Base-by-base conservation (phyloP, 92 coral and sea anemone genomes). In the Paramuricea clavata region DNA sequence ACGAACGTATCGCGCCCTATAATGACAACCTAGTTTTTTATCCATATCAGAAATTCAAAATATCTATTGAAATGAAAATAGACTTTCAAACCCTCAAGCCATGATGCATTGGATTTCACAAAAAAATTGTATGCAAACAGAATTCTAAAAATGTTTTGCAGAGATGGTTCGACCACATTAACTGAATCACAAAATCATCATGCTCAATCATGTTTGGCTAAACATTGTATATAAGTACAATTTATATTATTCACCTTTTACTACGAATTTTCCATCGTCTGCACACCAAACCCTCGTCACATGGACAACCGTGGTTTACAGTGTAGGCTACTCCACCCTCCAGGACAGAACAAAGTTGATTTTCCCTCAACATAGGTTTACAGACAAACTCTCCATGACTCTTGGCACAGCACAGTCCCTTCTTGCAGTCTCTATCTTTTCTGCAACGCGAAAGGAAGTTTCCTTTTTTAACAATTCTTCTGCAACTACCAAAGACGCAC, bases 351-450 rank as follows among this genome's bases (percentile, higher is more conserved):
- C 99, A 96, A 68, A 90, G 81, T 21, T 93, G 96, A 69, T 93
- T 83, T 73, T 94, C 93, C 73, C 82, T 86, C 64, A 96, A 83
- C 94, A 91, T 87, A 70, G 82, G 73, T 85, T 92, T 96, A 85
- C 99, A 96, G 25, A 96, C 86, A 76, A 92, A 91, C 56, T 96
- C 98, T 12, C 99, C 99, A 72, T 96, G 99, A 59, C 92, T 92
- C 74, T 91, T 93, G 27, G 93, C 99, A 47, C 99, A 96, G 61
- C 99, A 96, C 54, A 96, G 83, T 2, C 95, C 96, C 50, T 88
- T 79, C 81, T 93, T 93, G 76, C 99, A 96, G 49, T 91, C 92
- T 43, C 77, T 88, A 85, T 96, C 98, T 35, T 81, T 88, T 34
- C 67, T 94, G 83, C 99, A 96, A 9, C 92, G 92, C 5, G 96